Base-by-base conservation (phyloP, 2,113 vertebrate genomes). In the Oncorhynchus clarkii region DNA sequence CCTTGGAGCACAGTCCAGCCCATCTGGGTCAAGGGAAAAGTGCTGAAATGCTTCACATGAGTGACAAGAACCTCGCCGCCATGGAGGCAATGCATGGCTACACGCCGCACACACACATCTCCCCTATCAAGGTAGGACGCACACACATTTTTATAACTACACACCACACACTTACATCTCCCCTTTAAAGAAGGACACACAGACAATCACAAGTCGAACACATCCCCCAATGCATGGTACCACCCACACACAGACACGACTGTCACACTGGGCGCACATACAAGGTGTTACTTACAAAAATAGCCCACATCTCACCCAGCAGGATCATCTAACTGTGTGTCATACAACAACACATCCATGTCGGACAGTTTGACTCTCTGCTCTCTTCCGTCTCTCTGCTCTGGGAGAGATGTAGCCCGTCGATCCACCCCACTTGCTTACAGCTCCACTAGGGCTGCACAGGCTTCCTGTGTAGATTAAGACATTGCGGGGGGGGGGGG, bases 41-140 rank as follows among this genome's bases (percentile, higher is more conserved):
- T 71, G 96, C 96, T 1, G 97, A 99, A 87, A 90, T 98, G 88
- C 96, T 99, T 84, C 97, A 99, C 13, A 94, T 98, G 79, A 98
- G 97, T 0, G 96, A 99, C 89, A 99, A 98, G 91, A 99, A 95
- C 82, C 93, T 99, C 13, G 96, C 97, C 11, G 95, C 97, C 84
- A 96, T 98, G 89, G 98, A 99, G 83, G 96, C 95, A 75, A 93
- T 99, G 68, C 98, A 98, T 81, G 96, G 97, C 84, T 97, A 97
- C 90, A 95, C 96, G 77, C 95, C 96, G 49, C 97, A 98, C 87
- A 95, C 97, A 87, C 97, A 98, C 83, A 97, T 99, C 91, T 99
- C 98, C 71, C 97, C 98, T 82, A 89, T 98, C 84, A 99, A 99
- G 97, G 93, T 94, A 90, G 31, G 79, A 59, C 39, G 67, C 64